These are phyloP conservation scores for Lanistes nyassanus DNA, from an alignment of 1,140 invertebrate genomes.

Conservation along the genomic window DNA sequence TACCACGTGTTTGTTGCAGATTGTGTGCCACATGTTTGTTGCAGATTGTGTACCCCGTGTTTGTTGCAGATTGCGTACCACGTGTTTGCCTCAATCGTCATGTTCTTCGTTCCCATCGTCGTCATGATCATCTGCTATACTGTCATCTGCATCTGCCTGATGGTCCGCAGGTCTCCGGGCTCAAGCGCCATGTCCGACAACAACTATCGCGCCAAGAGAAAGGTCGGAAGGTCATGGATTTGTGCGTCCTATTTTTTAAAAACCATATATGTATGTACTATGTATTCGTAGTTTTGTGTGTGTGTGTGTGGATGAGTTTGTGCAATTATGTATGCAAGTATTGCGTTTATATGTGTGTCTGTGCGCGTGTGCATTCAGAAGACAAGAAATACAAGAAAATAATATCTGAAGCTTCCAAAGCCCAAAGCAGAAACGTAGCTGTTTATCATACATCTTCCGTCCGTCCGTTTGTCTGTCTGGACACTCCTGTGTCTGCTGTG, in stretches of 20 bases:
- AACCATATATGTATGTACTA: too few relatives aligned
- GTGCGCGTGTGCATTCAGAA: constrained; percentile 8
- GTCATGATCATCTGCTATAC: constrained; percentile 29
- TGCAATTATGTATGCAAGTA: neutral
- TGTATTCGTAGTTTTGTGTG: constrained; percentile 1
- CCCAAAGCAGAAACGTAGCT: too few relatives aligned
- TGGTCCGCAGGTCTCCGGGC: constrained; percentile 38
- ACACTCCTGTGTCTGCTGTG: too few relatives aligned
- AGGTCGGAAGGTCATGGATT: too few relatives aligned
- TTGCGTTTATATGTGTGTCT: constrained; percentile 9
- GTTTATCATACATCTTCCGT: neutral
- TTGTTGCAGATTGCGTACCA: constrained; percentile 62
- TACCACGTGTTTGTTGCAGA: neutral
- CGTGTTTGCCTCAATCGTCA: constrained; percentile 53
- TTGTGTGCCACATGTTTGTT: neutral
- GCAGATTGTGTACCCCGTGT: constrained; percentile 62
- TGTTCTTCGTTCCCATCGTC: constrained; percentile 33
- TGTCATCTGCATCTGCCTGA: constrained; percentile 36
- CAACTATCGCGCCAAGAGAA: constrained; percentile 36
- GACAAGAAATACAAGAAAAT: too few relatives aligned
- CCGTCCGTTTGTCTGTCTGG: constrained; percentile 2
- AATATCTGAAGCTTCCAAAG: too few relatives aligned
- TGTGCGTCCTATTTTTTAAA: too few relatives aligned
- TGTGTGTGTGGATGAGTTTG: constrained; percentile 1
- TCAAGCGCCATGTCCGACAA: constrained; percentile 18